These are phyloP conservation scores for Sebastes cheni DNA, from an alignment of 2,797 vertebrate genomes.

Conservation along the genomic window DNA sequence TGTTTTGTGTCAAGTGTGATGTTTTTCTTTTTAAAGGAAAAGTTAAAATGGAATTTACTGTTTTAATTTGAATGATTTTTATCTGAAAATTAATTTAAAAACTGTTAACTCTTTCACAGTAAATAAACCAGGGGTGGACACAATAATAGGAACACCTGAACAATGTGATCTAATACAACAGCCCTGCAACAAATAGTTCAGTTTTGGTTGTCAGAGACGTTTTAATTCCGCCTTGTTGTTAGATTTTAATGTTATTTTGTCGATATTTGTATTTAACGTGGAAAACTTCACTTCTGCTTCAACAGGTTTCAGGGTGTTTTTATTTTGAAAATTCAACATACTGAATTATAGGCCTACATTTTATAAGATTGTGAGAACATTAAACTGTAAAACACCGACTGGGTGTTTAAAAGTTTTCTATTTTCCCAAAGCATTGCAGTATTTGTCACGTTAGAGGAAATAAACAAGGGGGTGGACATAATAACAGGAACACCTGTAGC, in stretches of 20 bases:
- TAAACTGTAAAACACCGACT: neutral
- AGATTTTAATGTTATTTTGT: neutral
- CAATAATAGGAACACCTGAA: neutral
- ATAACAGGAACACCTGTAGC: conserved; percentile 13
- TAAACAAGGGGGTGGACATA: neutral
- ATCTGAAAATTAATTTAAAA: neutral
- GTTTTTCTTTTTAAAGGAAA: neutral
- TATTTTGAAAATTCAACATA: neutral
- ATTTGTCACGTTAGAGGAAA: neutral
- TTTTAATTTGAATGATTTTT: neutral
- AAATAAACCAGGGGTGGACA: neutral
- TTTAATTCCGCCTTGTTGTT: neutral
- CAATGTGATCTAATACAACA: neutral
- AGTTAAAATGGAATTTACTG: neutral
- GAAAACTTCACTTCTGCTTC: neutral
- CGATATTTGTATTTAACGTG: neutral
- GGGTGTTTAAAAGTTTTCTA: neutral
- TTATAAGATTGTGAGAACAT: neutral
- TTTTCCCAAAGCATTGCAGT: neutral
- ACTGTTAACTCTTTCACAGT: neutral
- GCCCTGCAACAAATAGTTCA: neutral
- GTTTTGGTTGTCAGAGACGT: neutral
- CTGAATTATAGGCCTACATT: neutral
- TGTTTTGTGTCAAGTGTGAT: neutral
- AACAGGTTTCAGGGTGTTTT: neutral